Conservation (phyloP, 2,888 invertebrate species). For the Tribolium freemani region DNA sequence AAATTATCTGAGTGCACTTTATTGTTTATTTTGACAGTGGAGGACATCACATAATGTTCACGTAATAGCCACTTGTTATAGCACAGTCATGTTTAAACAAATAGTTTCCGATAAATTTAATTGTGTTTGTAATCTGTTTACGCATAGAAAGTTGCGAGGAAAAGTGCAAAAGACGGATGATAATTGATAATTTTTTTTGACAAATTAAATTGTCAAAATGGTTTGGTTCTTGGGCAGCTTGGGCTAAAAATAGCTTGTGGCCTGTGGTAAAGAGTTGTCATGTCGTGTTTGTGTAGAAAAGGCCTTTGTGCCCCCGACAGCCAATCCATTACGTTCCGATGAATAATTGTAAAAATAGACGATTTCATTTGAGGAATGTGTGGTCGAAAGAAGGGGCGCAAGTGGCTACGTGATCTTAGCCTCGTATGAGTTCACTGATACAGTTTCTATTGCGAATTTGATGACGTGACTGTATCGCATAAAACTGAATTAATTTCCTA, state of each 20-base stretch:
- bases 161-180: no score
- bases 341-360: slow-evolving; percentile 27
- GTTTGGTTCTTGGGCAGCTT: not conserved
- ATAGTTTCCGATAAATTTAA: not conserved
- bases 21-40: not conserved
- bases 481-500: not conserved
- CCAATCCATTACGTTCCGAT: slow-evolving; percentile 17
- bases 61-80: not conserved
- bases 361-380: slow-evolving; percentile 31
- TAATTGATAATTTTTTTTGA: no score
- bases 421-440: slow-evolving; percentile 34
- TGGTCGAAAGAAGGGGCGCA: slow-evolving; percentile 38
- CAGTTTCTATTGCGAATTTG: slow-evolving; percentile 43
- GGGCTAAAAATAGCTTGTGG: not conserved
- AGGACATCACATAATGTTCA: not conserved
- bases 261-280: not conserved
- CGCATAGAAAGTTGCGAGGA: not conserved
- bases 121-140: not conserved
- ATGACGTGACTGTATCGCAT: slow-evolving; percentile 32
- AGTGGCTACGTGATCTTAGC: slow-evolving; percentile 41
- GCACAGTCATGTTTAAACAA: not conserved
- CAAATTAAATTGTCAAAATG: no score
- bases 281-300: slow-evolving; percentile 21
- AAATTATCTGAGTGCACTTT: not conserved
- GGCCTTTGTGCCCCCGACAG: slow-evolving; percentile 15